A percentile compares a stretch with the other conserved stretches of the same genome.
These are phyloP conservation scores for Labeo calbasu DNA, from an alignment of 2,797 vertebrate species.

Conservation along the genomic window DNA sequence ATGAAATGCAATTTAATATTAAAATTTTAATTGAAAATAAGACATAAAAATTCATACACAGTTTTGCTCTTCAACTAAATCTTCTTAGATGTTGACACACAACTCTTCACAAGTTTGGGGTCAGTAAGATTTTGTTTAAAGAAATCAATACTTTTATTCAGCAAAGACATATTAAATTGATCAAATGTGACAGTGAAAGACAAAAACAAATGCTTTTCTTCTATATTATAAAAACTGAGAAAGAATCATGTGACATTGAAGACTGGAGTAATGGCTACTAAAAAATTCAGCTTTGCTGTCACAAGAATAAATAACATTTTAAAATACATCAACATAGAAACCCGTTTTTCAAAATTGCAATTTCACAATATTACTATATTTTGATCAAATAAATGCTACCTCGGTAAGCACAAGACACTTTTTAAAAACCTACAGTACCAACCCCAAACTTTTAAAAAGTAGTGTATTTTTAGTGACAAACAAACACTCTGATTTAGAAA, in stretches of 20 bases:
- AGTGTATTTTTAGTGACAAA: not conserved
- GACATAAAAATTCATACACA: not conserved
- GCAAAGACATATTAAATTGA: not conserved
- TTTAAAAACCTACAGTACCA: too few species aligned
- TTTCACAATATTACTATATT: too few species aligned
- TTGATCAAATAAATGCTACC: too few species aligned
- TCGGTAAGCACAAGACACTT: too few species aligned
- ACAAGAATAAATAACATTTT: not conserved
- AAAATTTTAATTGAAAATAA: not conserved
- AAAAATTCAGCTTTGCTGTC: not conserved
- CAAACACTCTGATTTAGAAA: not conserved
- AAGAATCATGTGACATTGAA: not conserved
- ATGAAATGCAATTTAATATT: not conserved
- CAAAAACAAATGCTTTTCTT: not conserved
- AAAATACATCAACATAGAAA: not conserved
- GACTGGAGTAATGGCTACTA: not conserved
- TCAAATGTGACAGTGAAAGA: not conserved
- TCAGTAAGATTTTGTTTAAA: too few species aligned
- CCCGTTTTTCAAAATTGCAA: not conserved
- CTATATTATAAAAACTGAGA: not conserved
- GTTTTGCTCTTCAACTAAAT: not conserved
- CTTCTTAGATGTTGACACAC: not conserved
- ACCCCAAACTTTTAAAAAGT: not conserved
- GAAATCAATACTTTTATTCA: not conserved
- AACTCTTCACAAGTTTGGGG: not conserved